Percentiles rank a stretch among this genome's conserved stretches.
Evolutionary conservation across 2,888 invertebrate genomes (phyloP).

Genomic region (Melitaea athalia): DNA sequence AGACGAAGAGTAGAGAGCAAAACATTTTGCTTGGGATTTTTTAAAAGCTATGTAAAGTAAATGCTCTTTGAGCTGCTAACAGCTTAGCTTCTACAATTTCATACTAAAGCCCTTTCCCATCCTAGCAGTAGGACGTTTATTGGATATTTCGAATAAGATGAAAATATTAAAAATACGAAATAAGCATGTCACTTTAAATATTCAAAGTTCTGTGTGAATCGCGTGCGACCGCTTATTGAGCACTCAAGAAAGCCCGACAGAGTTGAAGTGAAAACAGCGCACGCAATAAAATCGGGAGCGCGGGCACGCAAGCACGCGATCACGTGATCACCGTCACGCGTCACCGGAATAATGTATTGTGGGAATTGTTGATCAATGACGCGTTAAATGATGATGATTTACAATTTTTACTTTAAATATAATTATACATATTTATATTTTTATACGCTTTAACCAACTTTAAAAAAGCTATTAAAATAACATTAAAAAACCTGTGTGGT

Average conservation of each 20-base stretch:
- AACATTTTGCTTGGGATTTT: too few species aligned
- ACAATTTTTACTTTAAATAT: background rate
- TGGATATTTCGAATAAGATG: background rate
- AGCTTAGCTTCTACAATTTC: too few species aligned
- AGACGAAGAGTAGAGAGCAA: too few species aligned
- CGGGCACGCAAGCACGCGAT: slow-evolving; percentile 66
- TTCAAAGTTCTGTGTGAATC: slow-evolving; percentile 38
- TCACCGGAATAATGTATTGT: slow-evolving; percentile 45
- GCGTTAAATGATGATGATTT: slow-evolving; percentile 21
- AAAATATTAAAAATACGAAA: background rate
- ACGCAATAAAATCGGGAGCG: slow-evolving; percentile 61
- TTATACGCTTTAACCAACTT: too few species aligned
- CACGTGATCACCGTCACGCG: slow-evolving; percentile 46
- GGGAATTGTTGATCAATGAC: slow-evolving; percentile 46
- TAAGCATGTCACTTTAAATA: slow-evolving; percentile 26
- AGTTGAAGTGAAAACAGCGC: slow-evolving; percentile 66
- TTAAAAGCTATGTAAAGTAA: too few species aligned
- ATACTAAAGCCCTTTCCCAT: too few species aligned
- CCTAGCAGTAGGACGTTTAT: background rate
- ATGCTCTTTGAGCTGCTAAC: too few species aligned
- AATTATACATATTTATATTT: background rate
- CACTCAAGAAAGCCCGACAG: slow-evolving; percentile 66
- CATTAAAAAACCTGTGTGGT: too few species aligned
- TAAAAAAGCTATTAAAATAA: too few species aligned
- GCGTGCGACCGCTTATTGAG: slow-evolving; percentile 66